Percentiles rank a stretch among this genome's conserved stretches.
phyloP scores from a whole-genome alignment of 2,888 invertebrate species.

The Furcula furcula region DNA sequence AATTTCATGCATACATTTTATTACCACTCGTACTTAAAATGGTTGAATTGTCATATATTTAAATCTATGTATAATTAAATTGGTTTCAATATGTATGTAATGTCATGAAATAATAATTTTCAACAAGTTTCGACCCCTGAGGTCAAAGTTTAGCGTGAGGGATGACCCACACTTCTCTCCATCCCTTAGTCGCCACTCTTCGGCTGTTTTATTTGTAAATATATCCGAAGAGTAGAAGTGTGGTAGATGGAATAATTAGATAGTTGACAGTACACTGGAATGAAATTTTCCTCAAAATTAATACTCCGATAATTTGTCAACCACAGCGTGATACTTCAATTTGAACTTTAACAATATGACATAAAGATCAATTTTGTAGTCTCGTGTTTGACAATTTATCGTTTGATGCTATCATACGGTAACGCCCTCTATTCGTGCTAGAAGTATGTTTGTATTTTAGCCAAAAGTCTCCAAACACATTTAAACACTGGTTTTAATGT shows the following conservation, averaged over 20 bases:
- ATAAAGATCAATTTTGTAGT: conserved; percentile 2
- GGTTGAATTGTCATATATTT: too few relatives aligned
- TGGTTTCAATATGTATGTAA: too few relatives aligned
- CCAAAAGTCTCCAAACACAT: too few relatives aligned
- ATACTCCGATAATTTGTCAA: background rate
- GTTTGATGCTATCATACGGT: background rate
- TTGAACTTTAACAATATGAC: background rate
- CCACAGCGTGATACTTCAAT: background rate
- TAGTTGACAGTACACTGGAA: conserved; percentile 13
- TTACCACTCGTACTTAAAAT: too few relatives aligned
- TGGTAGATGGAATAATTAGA: conserved; percentile 1
- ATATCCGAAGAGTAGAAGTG: conserved; percentile 11
- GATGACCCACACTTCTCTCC: conserved; percentile 4
- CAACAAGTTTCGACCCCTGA: conserved; percentile 13
- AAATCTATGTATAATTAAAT: too few relatives aligned
- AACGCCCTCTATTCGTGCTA: conserved; percentile 26
- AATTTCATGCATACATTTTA: conserved; percentile 11
- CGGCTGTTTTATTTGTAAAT: conserved; percentile 18
- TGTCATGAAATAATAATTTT: too few relatives aligned
- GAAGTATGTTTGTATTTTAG: too few relatives aligned
- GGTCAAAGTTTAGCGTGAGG: conserved; percentile 6
- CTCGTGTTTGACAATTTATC: background rate
- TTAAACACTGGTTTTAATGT: too few relatives aligned
- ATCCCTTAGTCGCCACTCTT: conserved; percentile 16
- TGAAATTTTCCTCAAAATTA: background rate